phyloP scores from a whole-genome alignment of 2,113 vertebrate genomes.

The Ictalurus furcatus region DNA sequence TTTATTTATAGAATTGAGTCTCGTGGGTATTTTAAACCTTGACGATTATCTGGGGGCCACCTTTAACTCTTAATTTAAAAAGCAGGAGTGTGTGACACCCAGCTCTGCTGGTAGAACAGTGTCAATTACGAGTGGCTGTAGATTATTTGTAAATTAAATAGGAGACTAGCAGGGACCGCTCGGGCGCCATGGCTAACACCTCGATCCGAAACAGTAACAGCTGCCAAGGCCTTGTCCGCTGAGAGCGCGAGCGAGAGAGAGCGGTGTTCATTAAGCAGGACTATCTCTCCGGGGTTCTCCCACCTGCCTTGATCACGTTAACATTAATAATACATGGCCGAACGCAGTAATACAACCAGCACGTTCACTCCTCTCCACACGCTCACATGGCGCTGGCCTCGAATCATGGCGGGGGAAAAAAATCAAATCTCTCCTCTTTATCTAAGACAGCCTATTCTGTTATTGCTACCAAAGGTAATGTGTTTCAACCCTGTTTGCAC shows the following conservation, averaged over 20 bases:
- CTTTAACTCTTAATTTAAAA: conserved; percentile 57
- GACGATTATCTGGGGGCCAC: conserved; percentile 48
- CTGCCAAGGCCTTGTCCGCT: conserved; percentile 73
- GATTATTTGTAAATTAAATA: conserved; percentile 82
- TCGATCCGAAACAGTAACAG: conserved; percentile 73
- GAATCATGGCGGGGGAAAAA: conserved; percentile 54
- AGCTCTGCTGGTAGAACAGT: conserved; percentile 61
- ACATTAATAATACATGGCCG: conserved; percentile 81
- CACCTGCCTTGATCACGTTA: conserved; percentile 81
- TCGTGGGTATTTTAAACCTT: conserved; percentile 27
- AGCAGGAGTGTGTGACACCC: conserved; percentile 60
- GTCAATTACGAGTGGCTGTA: conserved; percentile 73
- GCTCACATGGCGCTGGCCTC: conserved; percentile 57
- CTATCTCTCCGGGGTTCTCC: conserved; percentile 75
- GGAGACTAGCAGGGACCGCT: conserved; percentile 66
- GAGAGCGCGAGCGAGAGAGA: conserved; percentile 54
- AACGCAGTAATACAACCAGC: conserved; percentile 76
- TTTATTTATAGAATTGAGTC: conserved; percentile 1
- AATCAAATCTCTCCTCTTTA: conserved; percentile 72
- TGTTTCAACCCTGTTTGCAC: conserved; percentile 56
- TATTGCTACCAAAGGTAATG: conserved; percentile 65
- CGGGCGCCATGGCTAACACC: conserved; percentile 68
- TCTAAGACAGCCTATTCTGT: conserved; percentile 62
- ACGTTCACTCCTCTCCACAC: conserved; percentile 59
- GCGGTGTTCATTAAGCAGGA: conserved; percentile 75